These are phyloP conservation scores for Mormyrops attenuatus DNA, from an alignment of 2,797 vertebrate genomes.

Conservation along the genomic window DNA sequence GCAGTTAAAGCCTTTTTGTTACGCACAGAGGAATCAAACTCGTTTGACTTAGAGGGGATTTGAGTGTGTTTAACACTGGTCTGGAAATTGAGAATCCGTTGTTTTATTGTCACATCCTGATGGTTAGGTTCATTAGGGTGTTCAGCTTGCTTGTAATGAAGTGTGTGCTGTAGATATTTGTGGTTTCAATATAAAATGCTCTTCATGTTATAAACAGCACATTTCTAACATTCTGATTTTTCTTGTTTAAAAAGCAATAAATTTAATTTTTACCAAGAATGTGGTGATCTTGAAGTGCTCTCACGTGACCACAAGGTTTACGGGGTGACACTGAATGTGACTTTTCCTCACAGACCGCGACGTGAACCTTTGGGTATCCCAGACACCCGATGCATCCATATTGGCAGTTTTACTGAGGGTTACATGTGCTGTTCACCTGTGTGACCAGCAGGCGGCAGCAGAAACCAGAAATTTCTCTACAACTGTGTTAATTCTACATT, in stretches of 20 bases:
- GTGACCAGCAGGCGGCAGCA: conserved; percentile 49
- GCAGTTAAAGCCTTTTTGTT: not conserved
- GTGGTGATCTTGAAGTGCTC: not conserved
- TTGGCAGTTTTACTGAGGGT: not conserved
- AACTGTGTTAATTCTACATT: not conserved
- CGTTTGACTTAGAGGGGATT: not conserved
- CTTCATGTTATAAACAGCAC: conserved; percentile 37
- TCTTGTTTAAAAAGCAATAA: conserved; percentile 52
- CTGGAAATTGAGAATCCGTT: not conserved
- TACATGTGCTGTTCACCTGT: not conserved
- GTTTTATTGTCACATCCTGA: not conserved
- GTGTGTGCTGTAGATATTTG: conserved; percentile 27
- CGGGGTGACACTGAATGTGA: not conserved
- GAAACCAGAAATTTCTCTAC: conserved; percentile 16
- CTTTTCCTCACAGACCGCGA: not conserved
- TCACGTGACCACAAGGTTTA: not conserved
- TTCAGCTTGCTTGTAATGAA: not conserved
- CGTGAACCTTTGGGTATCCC: not conserved
- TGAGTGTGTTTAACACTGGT: not conserved
- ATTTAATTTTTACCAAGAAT: conserved; percentile 25
- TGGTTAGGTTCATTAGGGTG: not conserved
- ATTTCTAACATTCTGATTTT: conserved; percentile 43
- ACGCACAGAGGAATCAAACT: not conserved
- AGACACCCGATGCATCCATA: not conserved
- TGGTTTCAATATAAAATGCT: conserved; percentile 32